phyloP scores from a whole-genome alignment of 1,140 invertebrate genomes.

The Zaprionus lachaisei region DNA sequence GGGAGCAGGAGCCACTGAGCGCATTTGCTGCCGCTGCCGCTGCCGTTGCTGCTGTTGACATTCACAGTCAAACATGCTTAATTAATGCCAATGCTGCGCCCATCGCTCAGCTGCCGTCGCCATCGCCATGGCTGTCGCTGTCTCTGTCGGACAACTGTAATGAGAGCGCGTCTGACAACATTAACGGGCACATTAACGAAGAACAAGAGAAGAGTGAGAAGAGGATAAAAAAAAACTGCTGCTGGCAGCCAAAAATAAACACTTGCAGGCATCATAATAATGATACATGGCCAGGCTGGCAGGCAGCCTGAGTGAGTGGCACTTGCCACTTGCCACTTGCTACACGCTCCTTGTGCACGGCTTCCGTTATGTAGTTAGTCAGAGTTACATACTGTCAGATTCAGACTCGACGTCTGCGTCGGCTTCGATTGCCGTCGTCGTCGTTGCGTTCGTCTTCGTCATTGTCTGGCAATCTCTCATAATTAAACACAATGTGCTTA shows the following conservation, averaged over 20 bases:
- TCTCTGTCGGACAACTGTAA: conserved; percentile 48
- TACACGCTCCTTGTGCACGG: conserved; percentile 37
- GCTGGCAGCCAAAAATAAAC: conserved; percentile 76
- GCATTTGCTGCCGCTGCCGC: conserved; percentile 26
- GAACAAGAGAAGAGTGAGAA: not conserved
- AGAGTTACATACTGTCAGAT: conserved; percentile 27
- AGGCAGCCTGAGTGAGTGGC: conserved; percentile 41
- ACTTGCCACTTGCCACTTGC: conserved; percentile 34
- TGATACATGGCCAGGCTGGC: conserved; percentile 68
- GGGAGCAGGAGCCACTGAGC: conserved; percentile 1
- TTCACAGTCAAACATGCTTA: conserved; percentile 83
- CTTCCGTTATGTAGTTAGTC: conserved; percentile 49
- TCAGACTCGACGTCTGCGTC: conserved; percentile 16
- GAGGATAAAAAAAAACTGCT: conserved; percentile 24
- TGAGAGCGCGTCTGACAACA: conserved; percentile 74
- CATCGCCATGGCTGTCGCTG: not conserved
- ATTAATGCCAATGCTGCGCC: conserved; percentile 75
- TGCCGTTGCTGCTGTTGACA: conserved; percentile 70
- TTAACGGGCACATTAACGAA: conserved; percentile 75
- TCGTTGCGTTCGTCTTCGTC: conserved; percentile 22
- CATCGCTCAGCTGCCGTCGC: conserved; percentile 46
- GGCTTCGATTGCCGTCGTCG: conserved; percentile 51
- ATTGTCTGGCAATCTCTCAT: conserved; percentile 70
- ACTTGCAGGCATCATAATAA: conserved; percentile 78
- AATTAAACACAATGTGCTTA: conserved; percentile 65